Conservation (phyloP, 2,888 invertebrate genomes). For the Rhogogaster chlorosoma region DNA sequence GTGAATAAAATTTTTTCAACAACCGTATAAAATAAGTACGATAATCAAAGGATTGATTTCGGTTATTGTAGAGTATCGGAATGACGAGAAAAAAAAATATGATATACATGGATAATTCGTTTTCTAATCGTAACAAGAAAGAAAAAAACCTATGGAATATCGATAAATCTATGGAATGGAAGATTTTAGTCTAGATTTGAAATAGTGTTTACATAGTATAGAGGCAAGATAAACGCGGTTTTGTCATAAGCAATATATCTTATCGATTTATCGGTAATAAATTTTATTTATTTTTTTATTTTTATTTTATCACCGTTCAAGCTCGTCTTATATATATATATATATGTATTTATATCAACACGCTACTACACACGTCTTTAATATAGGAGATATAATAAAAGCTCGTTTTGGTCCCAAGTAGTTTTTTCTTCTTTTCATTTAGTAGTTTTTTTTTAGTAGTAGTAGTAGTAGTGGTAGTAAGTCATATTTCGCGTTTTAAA, state of each 20-base stretch:
- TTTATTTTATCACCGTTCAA: neutral
- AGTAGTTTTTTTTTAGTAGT: neutral
- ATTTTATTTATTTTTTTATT: neutral
- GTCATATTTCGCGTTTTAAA: constrained; percentile 1
- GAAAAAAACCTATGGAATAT: neutral
- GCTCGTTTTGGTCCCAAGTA: constrained; percentile 42
- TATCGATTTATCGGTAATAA: constrained; percentile 1
- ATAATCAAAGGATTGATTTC: neutral
- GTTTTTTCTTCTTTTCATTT: neutral
- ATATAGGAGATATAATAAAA: constrained; percentile 11
- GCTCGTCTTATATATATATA: neutral
- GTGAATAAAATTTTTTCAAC: too few relatives aligned
- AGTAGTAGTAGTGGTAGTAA: neutral
- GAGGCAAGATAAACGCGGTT: constrained; percentile 21
- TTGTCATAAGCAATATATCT: neutral
- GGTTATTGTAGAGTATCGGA: neutral
- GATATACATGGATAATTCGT: neutral
- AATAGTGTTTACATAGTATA: neutral
- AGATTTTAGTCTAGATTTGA: neutral
- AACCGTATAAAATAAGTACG: neutral
- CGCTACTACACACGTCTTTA: neutral
- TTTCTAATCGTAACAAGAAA: neutral
- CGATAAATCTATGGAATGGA: constrained; percentile 23
- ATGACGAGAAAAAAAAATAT: neutral
- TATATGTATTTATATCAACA: neutral